Conservation (phyloP, 92 coral and sea anemone species). For the Siderastrea siderea region DNA sequence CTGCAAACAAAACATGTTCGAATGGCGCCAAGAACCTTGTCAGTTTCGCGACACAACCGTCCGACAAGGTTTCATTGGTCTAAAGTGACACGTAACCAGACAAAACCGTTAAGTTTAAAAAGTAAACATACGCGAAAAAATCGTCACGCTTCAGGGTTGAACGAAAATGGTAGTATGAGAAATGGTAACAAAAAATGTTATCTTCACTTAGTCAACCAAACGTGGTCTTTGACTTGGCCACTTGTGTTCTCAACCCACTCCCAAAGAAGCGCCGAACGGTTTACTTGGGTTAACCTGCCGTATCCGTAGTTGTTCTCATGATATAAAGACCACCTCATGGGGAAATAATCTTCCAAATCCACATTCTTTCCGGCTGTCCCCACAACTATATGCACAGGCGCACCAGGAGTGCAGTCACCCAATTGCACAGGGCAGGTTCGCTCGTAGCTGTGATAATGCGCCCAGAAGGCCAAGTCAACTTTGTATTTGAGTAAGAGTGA, state of each 20-base stretch:
- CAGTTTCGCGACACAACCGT: too few relatives aligned
- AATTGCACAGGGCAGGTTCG: constrained; percentile 88
- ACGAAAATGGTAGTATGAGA: background rate
- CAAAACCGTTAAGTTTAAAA: too few relatives aligned
- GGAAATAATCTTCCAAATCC: constrained; percentile 74
- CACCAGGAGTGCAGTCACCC: constrained; percentile 75
- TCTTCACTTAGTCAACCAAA: constrained; percentile 70
- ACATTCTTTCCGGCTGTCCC: constrained; percentile 91
- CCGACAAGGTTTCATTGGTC: too few relatives aligned
- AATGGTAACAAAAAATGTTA: background rate
- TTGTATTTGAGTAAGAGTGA: constrained; percentile 81
- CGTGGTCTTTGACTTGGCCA: constrained; percentile 78
- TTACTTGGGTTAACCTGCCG: constrained; percentile 86
- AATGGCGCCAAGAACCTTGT: too few relatives aligned
- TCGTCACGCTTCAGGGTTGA: too few relatives aligned
- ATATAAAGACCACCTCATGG: constrained; percentile 89
- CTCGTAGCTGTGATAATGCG: constrained; percentile 98
- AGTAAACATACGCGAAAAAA: too few relatives aligned
- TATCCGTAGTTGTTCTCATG: constrained; percentile 89
- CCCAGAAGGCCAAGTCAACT: constrained; percentile 96
- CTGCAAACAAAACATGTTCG: too few relatives aligned
- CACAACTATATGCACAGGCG: constrained; percentile 90
- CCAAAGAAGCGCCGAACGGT: constrained; percentile 85
- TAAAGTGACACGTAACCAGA: too few relatives aligned
- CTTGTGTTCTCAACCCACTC: constrained; percentile 89